These are phyloP conservation scores for Phorcus lineatus DNA, from an alignment of 2,888 invertebrate species.

Conservation along the genomic window DNA sequence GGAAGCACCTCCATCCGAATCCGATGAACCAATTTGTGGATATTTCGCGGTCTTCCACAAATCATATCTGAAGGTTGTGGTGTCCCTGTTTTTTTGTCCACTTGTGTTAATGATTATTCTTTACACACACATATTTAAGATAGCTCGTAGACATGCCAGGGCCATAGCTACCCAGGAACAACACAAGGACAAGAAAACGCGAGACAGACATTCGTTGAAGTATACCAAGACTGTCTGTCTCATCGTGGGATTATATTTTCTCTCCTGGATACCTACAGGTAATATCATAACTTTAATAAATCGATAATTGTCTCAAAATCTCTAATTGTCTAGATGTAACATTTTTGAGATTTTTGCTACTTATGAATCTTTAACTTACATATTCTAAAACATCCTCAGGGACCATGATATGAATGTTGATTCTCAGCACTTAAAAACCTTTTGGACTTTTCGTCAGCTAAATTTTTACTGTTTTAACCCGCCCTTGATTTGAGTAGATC, in stretches of 20 bases:
- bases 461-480: too few species aligned
- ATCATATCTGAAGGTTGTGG: constrained; percentile 41
- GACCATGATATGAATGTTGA: too few species aligned
- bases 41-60: constrained; percentile 47
- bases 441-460: too few species aligned
- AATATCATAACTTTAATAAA: background rate
- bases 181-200: constrained; percentile 14
- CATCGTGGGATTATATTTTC: constrained; percentile 51
- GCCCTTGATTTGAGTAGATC: too few species aligned
- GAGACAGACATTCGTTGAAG: constrained; percentile 48
- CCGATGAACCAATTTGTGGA: constrained; percentile 43
- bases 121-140: constrained; percentile 49
- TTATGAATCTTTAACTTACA: too few species aligned
- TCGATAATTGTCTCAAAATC: too few species aligned
- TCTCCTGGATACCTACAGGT: constrained; percentile 57
- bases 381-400: too few species aligned
- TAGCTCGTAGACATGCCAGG: constrained; percentile 45
- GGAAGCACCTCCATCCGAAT: constrained; percentile 26
- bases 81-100: constrained; percentile 48
- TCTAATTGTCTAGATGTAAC: too few species aligned
- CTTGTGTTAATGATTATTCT: constrained; percentile 46
- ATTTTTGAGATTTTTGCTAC: too few species aligned
- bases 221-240: constrained; percentile 54
- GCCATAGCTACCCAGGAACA: constrained; percentile 40
- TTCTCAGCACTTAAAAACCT: too few species aligned